Conservation (phyloP, 35 echinoderm and acorn worm genomes). For the Chiridota heheva region DNA sequence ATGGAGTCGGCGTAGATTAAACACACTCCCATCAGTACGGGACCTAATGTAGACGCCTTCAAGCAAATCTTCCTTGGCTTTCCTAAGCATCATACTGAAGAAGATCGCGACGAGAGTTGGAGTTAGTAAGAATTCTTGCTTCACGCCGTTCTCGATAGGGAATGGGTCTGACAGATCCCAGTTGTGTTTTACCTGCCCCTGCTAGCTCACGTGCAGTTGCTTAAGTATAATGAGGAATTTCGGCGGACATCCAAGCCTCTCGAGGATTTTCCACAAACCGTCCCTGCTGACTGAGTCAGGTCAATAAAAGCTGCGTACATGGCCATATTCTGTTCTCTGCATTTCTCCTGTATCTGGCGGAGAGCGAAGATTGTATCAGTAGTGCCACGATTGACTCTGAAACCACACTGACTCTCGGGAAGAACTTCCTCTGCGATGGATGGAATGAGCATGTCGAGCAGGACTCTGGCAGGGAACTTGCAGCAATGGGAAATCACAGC, state of each 20-base stretch:
- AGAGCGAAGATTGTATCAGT: conserved; percentile 56
- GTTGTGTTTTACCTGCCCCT: conserved; percentile 16
- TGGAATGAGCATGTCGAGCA: conserved; percentile 21
- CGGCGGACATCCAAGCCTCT: conserved; percentile 39
- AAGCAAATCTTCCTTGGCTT: not conserved
- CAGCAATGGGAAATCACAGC: too few relatives aligned
- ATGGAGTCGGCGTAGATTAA: not conserved
- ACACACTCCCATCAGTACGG: conserved; percentile 28
- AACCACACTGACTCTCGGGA: conserved; percentile 58
- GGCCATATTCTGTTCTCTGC: conserved; percentile 36
- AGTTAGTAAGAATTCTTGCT: conserved; percentile 41
- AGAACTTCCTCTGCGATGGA: conserved; percentile 15
- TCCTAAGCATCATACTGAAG: conserved; percentile 17
- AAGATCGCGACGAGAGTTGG: conserved; percentile 41
- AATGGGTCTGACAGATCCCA: conserved; percentile 17
- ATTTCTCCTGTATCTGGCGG: conserved; percentile 53
- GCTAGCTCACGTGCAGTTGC: conserved; percentile 31
- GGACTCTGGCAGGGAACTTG: conserved; percentile 19
- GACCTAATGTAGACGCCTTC: conserved; percentile 25
- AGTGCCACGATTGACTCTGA: conserved; percentile 35
- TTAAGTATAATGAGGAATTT: conserved; percentile 37
- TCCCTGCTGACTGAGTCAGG: conserved; percentile 57
- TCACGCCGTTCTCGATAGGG: conserved; percentile 47
- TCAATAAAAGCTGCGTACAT: conserved; percentile 46
- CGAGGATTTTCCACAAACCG: conserved; percentile 25